phyloP scores from a whole-genome alignment of 2,888 invertebrate species.

The Harmothoe impar region DNA sequence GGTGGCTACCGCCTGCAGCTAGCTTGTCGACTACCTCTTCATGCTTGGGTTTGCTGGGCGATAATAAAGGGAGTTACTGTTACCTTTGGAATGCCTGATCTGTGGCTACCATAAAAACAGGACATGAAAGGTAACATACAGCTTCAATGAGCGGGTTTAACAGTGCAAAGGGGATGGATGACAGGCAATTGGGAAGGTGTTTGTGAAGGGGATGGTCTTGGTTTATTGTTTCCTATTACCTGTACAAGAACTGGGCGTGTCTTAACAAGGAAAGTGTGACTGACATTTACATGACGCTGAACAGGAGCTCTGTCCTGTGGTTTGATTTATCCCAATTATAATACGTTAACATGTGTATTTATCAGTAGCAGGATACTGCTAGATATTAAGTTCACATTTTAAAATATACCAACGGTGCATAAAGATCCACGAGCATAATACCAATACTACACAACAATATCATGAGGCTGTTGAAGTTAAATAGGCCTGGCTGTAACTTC shows the following conservation, averaged over 20 bases:
- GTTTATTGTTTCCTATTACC: not conserved
- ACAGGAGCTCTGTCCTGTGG: not conserved
- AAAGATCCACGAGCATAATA: too few relatives aligned
- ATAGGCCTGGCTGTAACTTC: too few relatives aligned
- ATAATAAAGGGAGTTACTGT: not conserved
- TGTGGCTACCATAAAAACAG: not conserved
- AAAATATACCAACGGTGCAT: too few relatives aligned
- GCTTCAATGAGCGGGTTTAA: not conserved
- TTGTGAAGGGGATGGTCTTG: not conserved
- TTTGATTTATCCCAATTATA: not conserved
- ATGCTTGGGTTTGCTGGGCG: not conserved
- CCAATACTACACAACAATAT: too few relatives aligned
- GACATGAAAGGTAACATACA: not conserved
- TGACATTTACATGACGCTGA: not conserved
- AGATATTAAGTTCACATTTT: too few relatives aligned
- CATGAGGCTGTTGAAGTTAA: too few relatives aligned
- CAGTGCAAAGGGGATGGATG: not conserved
- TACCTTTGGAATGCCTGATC: conserved; percentile 8
- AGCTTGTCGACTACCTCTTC: not conserved
- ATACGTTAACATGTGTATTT: too few relatives aligned
- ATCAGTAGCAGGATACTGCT: too few relatives aligned
- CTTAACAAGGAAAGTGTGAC: not conserved
- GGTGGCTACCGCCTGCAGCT: not conserved
- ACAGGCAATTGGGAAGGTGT: not conserved
- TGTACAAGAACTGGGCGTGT: not conserved